Evolutionary conservation across 2,797 vertebrate genomes (phyloP).

Genomic region (Australoheros facetus): DNA sequence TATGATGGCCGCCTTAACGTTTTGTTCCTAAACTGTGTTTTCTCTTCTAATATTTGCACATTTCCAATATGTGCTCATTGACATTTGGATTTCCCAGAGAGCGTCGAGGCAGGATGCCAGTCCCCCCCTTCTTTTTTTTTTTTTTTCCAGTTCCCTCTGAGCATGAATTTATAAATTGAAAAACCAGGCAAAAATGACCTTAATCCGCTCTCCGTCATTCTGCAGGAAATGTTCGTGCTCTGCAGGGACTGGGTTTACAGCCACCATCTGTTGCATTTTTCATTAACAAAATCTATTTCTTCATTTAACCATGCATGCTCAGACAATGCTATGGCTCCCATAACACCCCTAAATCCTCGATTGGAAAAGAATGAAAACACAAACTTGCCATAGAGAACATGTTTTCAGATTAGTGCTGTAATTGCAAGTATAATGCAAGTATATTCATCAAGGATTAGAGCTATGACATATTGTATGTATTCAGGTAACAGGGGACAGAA

Average conservation of each 20-base stretch:
- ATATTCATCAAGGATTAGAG: conserved; percentile 71
- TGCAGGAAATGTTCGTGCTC: conserved; percentile 75
- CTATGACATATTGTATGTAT: conserved; percentile 54
- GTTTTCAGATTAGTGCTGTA: conserved; percentile 76
- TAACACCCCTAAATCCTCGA: conserved; percentile 70
- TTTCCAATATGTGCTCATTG: conserved; percentile 76
- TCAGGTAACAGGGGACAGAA: conserved; percentile 59
- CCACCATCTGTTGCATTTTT: conserved; percentile 83
- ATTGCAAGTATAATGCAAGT: conserved; percentile 72
- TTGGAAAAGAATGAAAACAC: conserved; percentile 71
- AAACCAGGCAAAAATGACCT: conserved; percentile 81
- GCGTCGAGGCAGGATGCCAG: conserved; percentile 72
- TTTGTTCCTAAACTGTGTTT: conserved; percentile 50
- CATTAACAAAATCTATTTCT: conserved; percentile 83
- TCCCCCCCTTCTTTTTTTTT: background rate
- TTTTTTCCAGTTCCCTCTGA: conserved; percentile 64
- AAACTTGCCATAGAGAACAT: conserved; percentile 67
- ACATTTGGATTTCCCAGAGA: conserved; percentile 76
- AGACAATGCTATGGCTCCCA: conserved; percentile 76
- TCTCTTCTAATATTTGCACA: conserved; percentile 71
- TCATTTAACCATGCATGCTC: conserved; percentile 77
- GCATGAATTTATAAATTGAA: conserved; percentile 81
- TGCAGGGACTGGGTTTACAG: conserved; percentile 75
- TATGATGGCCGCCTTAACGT: conserved; percentile 30
- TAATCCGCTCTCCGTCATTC: conserved; percentile 78